phyloP scores from a whole-genome alignment of 2,797 vertebrate species.

The Protosalanx chinensis region DNA sequence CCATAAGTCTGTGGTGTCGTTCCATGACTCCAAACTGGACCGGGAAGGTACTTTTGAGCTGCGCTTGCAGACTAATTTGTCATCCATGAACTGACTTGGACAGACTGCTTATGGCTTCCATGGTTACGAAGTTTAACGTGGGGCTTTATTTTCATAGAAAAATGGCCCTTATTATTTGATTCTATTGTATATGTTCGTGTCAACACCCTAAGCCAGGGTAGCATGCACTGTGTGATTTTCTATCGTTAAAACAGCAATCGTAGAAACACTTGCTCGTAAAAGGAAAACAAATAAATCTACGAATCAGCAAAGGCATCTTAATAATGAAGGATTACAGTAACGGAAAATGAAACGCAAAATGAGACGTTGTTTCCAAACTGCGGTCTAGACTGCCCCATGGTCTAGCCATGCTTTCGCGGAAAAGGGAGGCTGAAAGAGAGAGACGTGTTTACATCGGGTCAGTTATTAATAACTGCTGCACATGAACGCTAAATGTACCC shows the following conservation, averaged over 20 bases:
- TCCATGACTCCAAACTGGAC: not conserved
- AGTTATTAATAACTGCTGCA: slow-evolving; percentile 52
- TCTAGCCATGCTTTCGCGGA: slow-evolving; percentile 43
- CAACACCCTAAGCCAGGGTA: slow-evolving; percentile 1
- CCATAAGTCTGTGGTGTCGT: slow-evolving; percentile 2
- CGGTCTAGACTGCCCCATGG: slow-evolving; percentile 32
- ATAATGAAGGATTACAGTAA: slow-evolving; percentile 44
- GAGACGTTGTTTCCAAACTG: slow-evolving; percentile 47
- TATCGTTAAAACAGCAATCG: slow-evolving; percentile 12
- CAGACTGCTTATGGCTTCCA: slow-evolving; percentile 5
- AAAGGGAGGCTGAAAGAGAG: slow-evolving; percentile 43
- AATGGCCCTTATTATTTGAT: slow-evolving; percentile 13
- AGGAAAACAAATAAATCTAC: slow-evolving; percentile 31
- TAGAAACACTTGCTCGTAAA: slow-evolving; percentile 36
- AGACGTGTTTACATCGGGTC: slow-evolving; percentile 40
- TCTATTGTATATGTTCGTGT: slow-evolving; percentile 8
- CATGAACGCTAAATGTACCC: slow-evolving; percentile 40
- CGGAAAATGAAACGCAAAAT: slow-evolving; percentile 42
- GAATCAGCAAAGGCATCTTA: slow-evolving; percentile 45
- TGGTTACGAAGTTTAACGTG: slow-evolving; percentile 29
- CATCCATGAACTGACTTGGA: slow-evolving; percentile 1
- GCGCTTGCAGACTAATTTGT: slow-evolving; percentile 10
- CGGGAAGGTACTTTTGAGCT: not conserved
- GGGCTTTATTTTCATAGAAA: slow-evolving; percentile 14
- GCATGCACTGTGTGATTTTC: not conserved